Evolutionary conservation across 2,113 vertebrate species (phyloP).

Genomic region (Anguilla japonica): DNA sequence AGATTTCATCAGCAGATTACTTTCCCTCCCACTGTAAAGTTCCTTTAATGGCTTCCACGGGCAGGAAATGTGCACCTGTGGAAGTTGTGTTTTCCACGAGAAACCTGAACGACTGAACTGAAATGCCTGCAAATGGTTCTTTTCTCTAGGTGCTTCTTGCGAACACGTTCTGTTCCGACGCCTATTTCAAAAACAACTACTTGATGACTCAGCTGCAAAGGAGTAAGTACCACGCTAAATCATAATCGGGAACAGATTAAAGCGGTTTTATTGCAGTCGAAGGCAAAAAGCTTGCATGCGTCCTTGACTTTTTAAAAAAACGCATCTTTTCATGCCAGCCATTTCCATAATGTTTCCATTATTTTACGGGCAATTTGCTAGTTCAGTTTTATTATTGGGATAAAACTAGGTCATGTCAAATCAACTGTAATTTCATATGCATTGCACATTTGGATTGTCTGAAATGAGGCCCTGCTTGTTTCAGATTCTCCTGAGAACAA

Average conservation of each 20-base stretch:
- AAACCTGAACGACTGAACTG: not conserved
- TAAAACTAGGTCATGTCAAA: not conserved
- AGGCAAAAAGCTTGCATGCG: slow-evolving; percentile 55
- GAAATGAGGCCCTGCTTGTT: slow-evolving; percentile 41
- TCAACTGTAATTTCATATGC: not conserved
- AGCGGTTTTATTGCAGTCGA: slow-evolving; percentile 42
- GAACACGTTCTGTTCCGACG: slow-evolving; percentile 83
- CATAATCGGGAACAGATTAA: slow-evolving; percentile 59
- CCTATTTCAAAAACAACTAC: slow-evolving; percentile 84
- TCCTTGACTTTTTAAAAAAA: slow-evolving; percentile 38
- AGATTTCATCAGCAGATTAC: not conserved
- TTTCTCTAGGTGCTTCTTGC: slow-evolving; percentile 80
- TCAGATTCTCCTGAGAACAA: slow-evolving; percentile 85
- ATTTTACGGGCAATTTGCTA: slow-evolving; percentile 26
- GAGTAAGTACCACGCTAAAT: slow-evolving; percentile 70
- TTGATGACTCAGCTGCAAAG: slow-evolving; percentile 79
- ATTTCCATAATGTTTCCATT: slow-evolving; percentile 37
- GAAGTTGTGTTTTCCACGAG: not conserved
- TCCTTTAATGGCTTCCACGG: not conserved
- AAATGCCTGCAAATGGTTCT: not conserved
- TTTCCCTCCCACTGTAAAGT: not conserved
- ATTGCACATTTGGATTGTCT: not conserved
- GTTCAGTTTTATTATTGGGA: not conserved
- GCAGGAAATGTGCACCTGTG: not conserved
- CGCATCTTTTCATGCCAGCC: slow-evolving; percentile 25